These are phyloP conservation scores for Drosophila parthenogenetica DNA, from an alignment of 2,888 invertebrate genomes.

Conservation along the genomic window DNA sequence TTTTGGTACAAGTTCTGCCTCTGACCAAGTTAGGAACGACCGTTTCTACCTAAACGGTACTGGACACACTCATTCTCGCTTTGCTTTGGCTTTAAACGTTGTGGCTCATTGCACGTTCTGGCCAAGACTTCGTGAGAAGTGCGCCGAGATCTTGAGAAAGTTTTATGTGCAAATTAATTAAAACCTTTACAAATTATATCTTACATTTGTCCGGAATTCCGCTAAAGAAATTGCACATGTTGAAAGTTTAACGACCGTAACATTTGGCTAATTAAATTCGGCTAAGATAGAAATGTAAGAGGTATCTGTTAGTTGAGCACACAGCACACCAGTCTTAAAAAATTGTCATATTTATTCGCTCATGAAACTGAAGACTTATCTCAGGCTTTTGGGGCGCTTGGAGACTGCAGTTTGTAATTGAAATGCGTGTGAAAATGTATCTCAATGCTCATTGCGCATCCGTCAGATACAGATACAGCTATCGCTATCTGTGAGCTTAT, in stretches of 20 bases:
- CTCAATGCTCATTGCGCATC: slow-evolving; percentile 22
- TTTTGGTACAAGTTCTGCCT: slow-evolving; percentile 35
- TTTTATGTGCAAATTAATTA: slow-evolving; percentile 71
- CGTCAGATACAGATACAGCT: slow-evolving; percentile 28
- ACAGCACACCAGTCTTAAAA: neutral
- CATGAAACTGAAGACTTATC: slow-evolving; percentile 22
- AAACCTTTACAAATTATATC: slow-evolving; percentile 39
- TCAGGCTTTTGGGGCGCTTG: slow-evolving; percentile 19
- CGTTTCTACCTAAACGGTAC: slow-evolving; percentile 64
- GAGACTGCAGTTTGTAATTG: slow-evolving; percentile 37
- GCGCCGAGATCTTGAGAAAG: slow-evolving; percentile 64
- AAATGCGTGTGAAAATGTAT: slow-evolving; percentile 61
- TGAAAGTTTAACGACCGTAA: slow-evolving; percentile 69
- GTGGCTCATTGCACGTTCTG: slow-evolving; percentile 47
- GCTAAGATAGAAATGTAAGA: slow-evolving; percentile 15
- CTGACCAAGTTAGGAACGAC: slow-evolving; percentile 6
- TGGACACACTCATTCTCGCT: slow-evolving; percentile 37
- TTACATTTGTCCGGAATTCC: slow-evolving; percentile 58
- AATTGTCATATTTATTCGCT: slow-evolving; percentile 21
- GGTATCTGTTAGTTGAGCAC: neutral
- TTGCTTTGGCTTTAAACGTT: slow-evolving; percentile 14
- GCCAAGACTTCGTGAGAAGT: slow-evolving; percentile 49
- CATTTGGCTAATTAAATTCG: slow-evolving; percentile 53
- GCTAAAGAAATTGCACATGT: slow-evolving; percentile 58
- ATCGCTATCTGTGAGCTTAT: slow-evolving; percentile 45